phyloP scores from a whole-genome alignment of 2,888 invertebrate species.

The Metalampra italica region DNA sequence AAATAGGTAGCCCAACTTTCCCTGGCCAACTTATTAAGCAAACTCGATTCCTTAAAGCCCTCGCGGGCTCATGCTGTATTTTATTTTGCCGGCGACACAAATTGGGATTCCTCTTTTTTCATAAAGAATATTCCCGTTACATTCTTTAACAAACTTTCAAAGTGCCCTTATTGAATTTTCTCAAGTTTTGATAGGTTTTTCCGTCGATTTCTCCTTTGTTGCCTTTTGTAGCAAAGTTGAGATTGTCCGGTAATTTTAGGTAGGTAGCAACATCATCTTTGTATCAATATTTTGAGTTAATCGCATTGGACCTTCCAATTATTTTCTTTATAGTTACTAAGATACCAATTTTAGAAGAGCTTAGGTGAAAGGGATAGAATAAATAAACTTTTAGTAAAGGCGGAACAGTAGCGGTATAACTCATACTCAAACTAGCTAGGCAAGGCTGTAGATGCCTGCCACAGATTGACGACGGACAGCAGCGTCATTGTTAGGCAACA shows the following conservation, averaged over 20 bases:
- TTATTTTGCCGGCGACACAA: conserved; percentile 65
- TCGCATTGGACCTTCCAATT: neutral
- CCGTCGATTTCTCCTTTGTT: conserved; percentile 67
- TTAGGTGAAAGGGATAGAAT: too few relatives aligned
- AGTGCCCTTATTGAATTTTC: conserved; percentile 77
- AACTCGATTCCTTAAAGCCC: conserved; percentile 44
- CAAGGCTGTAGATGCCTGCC: too few relatives aligned
- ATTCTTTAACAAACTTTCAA: conserved; percentile 72
- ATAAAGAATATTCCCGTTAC: conserved; percentile 68
- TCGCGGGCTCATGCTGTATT: conserved; percentile 41
- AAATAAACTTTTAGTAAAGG: too few relatives aligned
- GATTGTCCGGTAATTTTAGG: conserved; percentile 57
- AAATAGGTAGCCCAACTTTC: neutral
- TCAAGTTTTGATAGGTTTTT: conserved; percentile 77
- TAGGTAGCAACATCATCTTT: conserved; percentile 16
- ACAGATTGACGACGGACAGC: too few relatives aligned
- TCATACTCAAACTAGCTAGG: too few relatives aligned
- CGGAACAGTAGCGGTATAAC: too few relatives aligned
- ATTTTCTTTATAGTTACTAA: neutral
- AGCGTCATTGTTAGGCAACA: too few relatives aligned
- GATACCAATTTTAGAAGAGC: too few relatives aligned
- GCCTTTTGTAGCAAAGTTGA: conserved; percentile 52
- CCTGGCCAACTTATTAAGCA: conserved; percentile 38
- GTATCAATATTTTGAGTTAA: too few relatives aligned
- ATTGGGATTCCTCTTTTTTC: conserved; percentile 62